Base-by-base conservation (phyloP, 2,113 vertebrate species). In the Eurystomus gularis region DNA sequence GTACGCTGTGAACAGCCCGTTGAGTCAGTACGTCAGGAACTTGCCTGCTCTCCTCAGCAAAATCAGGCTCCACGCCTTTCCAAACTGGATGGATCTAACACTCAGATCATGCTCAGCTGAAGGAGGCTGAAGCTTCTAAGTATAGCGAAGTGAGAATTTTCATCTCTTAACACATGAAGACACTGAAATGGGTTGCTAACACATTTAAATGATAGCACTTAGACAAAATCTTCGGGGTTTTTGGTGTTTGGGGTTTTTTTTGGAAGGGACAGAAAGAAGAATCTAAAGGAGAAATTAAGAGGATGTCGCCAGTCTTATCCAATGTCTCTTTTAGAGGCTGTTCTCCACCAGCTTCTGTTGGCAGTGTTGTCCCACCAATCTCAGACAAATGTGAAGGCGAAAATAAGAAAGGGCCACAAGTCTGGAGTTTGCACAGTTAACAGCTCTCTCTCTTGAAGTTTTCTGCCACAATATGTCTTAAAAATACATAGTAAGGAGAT, bases 11-110 rank as follows among this genome's bases (percentile, higher is more conserved):
- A 73, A 48, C 39, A 64, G 18, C 33, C 13, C 46, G 26, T 6
- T 1, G 3, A 78, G 11, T 57, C 51, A 69, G 14, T 10, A 37
- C 0, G 0, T 42, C 39, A n/a, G 1, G 6, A 57, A 49, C 66
- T 49, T 0, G 0, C 28, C 25, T 26, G 40, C 33, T 79, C 33
- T 65, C 57, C 24, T 44, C n/a, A 37, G 49, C 70, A 95, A 60
- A 85, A 87, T 37, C 10, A 61, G 69, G 33, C 49, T 52, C 33
- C 11, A 1, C 13, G 31, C 20, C 35, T 39, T 60, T 64, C 51
- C 89, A 87, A 55, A 42, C 19, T 29, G 28, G 49, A 10, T 75
- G 48, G 44, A 81, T 57, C 35, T 78, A 55, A 49, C 31, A 21
- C 35, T 58, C 55, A 31, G 5, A 46, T 73, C n/a, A 11, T 29